Base-by-base conservation (phyloP, 2,113 vertebrate species). In the Phocoena sinus region DNA sequence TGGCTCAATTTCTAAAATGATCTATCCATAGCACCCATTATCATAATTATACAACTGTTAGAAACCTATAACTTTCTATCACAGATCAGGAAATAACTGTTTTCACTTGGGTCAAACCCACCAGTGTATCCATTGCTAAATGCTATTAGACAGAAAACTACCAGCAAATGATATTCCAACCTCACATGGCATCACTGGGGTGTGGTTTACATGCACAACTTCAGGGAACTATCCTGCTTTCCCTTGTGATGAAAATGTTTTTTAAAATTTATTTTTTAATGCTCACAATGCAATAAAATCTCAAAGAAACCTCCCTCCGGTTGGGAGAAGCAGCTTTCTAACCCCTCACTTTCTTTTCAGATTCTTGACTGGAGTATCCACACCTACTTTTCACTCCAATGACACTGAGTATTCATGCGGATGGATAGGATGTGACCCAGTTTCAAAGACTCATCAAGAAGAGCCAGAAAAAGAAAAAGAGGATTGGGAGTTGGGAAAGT, bases 51-150 rank as follows among this genome's bases (percentile, higher is more conserved):
- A 77, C 0, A 38, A 9, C 28, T 23, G 21, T 65, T 95, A 17
- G 82, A 89, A 96, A 92, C 63, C 76, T 91, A 9, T n/a, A 96
- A n/a, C 28, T 70, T 31, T 56, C 41, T 95, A 80, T 93, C 86
- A 15, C 26, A 97, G 86, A 26, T 70, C 91, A 91, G 84, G n/a
- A 97, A 87, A 87, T 62, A 58, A 77, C 53, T 77, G 21, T 62
- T 93, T 94, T 50, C 33, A 80, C 20, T 87, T 90, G 90, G 33
- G 44, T 62, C 67, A 83, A 77, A 85, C 11, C 13, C 17, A 89
- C 68, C 31, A 47, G n/a, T 15, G 12, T 38, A 86, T 73, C 31
- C 44, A 74, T 26, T 53, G 33, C 36, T 86, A 90, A 94, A 85
- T 71, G 47, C 26, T 79, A 73, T 50, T 70, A 74, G 58, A 82